phyloP scores from a whole-genome alignment of 2,113 vertebrate genomes.

The Rattus norvegicus region DNA sequence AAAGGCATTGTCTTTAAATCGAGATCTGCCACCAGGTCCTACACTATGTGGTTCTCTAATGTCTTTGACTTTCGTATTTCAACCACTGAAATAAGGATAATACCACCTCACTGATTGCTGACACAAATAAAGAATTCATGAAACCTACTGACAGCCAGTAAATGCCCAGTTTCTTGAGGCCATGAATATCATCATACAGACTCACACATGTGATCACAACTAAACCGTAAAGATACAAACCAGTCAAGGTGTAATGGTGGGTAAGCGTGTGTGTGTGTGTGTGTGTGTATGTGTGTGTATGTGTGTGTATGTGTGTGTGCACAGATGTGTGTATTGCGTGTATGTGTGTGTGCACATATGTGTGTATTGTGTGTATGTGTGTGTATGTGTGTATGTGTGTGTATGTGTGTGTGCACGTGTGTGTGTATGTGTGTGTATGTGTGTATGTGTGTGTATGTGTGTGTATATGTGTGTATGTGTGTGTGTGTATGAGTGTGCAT shows the following conservation, averaged over 20 bases:
- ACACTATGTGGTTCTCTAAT: background rate
- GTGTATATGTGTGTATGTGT: too few species aligned
- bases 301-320: too few species aligned
- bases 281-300: background rate
- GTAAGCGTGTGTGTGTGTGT: background rate
- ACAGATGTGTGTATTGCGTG: too few species aligned
- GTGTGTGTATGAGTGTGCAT: too few species aligned
- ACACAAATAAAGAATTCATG: background rate
- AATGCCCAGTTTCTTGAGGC: background rate
- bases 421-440: too few species aligned
- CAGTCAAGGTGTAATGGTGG: background rate
- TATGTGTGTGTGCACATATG: background rate
- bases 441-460: too few species aligned
- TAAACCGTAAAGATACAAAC: background rate
- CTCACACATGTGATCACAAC: background rate
- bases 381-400: too few species aligned
- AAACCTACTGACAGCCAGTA: background rate
- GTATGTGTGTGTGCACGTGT: background rate
- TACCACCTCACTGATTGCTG: background rate
- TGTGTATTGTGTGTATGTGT: too few species aligned
- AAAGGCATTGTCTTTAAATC: constrained; percentile 5
- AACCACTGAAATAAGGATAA: background rate
- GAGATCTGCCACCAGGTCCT: background rate
- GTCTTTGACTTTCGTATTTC: background rate
- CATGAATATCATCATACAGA: background rate